phyloP scores from a whole-genome alignment of 2,797 vertebrate genomes.

The Labeo calbasu region DNA sequence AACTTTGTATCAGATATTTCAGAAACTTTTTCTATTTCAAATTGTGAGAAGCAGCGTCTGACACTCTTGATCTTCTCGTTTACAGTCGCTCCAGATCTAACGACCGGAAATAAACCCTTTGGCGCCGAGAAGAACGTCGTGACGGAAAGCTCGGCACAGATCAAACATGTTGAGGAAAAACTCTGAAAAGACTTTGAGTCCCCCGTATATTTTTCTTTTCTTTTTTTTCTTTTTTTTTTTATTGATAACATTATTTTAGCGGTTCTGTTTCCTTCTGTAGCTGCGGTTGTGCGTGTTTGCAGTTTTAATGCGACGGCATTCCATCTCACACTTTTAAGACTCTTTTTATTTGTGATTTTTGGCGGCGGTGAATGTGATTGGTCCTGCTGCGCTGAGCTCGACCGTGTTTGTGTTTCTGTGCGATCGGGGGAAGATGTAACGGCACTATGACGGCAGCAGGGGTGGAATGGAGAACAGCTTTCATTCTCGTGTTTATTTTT shows the following conservation, averaged over 20 bases:
- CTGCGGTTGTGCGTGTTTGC: conserved; percentile 52
- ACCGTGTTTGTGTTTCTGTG: conserved; percentile 1
- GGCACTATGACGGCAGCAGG: conserved; percentile 38
- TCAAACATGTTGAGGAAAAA: conserved; percentile 55
- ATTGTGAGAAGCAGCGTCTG: not conserved
- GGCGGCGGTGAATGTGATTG: conserved; percentile 38
- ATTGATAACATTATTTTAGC: conserved; percentile 62
- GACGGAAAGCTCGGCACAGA: conserved; percentile 53
- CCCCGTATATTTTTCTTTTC: conserved; percentile 31
- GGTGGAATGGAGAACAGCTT: conserved; percentile 25
- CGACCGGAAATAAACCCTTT: conserved; percentile 87
- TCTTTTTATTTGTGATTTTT: conserved; percentile 55
- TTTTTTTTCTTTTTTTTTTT: conserved; percentile 49
- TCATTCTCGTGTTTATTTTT: conserved; percentile 25
- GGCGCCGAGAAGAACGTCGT: conserved; percentile 7
- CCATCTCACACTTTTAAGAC: conserved; percentile 62
- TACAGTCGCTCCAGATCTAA: conserved; percentile 94
- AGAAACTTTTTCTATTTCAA: too few species aligned
- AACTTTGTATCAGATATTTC: too few species aligned
- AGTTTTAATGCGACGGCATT: conserved; percentile 67
- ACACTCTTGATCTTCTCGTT: not conserved
- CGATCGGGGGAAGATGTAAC: conserved; percentile 3
- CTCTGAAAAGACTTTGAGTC: conserved; percentile 66
- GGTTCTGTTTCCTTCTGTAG: conserved; percentile 44
- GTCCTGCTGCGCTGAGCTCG: conserved; percentile 19